Evolutionary conservation across 2,113 vertebrate species (phyloP), one percentile per base, ranked within the genome.

Genomic region (Perccottus glenii): DNA sequence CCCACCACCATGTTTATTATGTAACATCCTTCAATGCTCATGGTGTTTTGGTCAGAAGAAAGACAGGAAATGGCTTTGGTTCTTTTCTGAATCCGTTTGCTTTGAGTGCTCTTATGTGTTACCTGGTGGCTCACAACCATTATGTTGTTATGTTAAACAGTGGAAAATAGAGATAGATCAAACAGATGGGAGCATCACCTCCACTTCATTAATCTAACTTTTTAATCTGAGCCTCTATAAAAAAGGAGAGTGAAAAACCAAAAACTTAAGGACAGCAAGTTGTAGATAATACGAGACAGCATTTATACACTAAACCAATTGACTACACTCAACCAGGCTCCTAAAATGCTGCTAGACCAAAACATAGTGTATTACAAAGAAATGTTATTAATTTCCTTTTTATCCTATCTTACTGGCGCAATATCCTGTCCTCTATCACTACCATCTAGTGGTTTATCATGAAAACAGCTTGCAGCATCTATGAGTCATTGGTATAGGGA

Each of bases 401-500:
- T 33, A 67, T 11, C 46, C 59, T 68, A 69, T 83, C 73, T 64
- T n/a, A 62, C 70, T 44, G 14, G 72, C 55, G 77, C 82, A 88
- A 88, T 88, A 88, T 89, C 82, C 85, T 84, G 78, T 70, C 62
- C 64, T 67, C n/a, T 36, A 43, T 12, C 78, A 79, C 82, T 80
- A 70, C 84, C 84, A 88, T 88, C 81, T 87, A 80, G 87, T 81
- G 83, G 83, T 65, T 81, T 38, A 47, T 60, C 27, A 14, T 35
- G 68, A 73, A 57, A 69, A 64, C 68, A 82, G 72, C 81, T 38
- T 80, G 69, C 80, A 77, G 68, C 60, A 61, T 63, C 74, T 77
- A 85, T 91, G 88, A 88, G 69, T 91, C 89, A 89, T 87, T 79
- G 15, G 63, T 66, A 60, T n/a, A 57, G 63, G 67, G 56, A 64